Evolutionary conservation across 2,797 vertebrate genomes (phyloP).

Genomic region (Pyrrhura leucotis): DNA sequence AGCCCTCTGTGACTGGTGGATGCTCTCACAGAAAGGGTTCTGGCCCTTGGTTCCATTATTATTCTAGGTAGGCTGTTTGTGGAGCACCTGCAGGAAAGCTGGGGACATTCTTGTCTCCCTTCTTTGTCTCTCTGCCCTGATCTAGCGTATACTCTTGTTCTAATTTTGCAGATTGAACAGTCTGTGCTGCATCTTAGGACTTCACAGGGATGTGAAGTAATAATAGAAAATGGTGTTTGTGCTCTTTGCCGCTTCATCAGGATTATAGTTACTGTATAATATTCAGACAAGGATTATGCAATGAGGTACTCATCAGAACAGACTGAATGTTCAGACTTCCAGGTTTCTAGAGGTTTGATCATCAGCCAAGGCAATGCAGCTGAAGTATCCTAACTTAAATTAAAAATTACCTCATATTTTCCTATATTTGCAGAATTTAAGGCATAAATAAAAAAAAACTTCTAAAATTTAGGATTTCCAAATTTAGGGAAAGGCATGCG

Average conservation of each 20-base stretch:
- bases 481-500: background rate
- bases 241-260: background rate
- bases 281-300: background rate
- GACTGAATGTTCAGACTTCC: background rate
- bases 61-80: rapidly evolving
- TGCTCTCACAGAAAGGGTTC: background rate
- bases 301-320: background rate
- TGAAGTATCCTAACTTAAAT: background rate
- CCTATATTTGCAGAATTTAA: background rate
- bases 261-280: background rate
- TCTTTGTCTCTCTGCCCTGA: background rate
- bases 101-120: rapidly evolving
- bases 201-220: background rate
- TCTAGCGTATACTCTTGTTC: rapidly evolving
- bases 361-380: background rate
- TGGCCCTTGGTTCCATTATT: background rate
- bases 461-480: background rate
- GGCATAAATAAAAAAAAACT: background rate
- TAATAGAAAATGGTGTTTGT: background rate
- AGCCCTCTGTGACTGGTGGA: rapidly evolving
- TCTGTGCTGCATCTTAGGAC: background rate
- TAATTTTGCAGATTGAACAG: background rate
- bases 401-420: background rate
- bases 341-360: background rate
- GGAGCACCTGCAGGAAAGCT: background rate